Percentiles rank a stretch among this genome's conserved stretches.
Evolutionary conservation across 2,113 vertebrate genomes (phyloP).

Genomic region (Mellivora capensis): DNA sequence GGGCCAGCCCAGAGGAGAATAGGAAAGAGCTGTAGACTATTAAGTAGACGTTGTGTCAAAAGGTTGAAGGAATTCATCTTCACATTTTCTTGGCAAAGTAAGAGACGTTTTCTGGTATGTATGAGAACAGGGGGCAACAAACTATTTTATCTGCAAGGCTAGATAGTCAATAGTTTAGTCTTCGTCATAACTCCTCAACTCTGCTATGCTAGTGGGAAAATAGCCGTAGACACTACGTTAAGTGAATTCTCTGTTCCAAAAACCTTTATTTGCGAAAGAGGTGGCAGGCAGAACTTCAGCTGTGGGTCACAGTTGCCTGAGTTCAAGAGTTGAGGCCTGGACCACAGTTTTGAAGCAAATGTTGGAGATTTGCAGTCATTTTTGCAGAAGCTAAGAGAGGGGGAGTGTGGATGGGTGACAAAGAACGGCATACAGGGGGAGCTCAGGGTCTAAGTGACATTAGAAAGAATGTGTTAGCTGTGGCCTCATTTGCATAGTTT

Average conservation of each 20-base stretch:
- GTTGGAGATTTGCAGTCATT: not conserved
- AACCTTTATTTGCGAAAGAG: not conserved
- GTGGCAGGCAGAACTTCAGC: not conserved
- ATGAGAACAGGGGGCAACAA: not conserved
- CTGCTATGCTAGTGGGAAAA: not conserved
- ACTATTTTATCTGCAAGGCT: not conserved
- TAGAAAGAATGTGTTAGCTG: not conserved
- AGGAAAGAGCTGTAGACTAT: not conserved
- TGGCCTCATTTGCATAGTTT: not conserved
- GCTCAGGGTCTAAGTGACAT: not conserved
- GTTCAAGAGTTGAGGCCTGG: not conserved
- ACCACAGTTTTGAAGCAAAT: not conserved
- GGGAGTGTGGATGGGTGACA: not conserved
- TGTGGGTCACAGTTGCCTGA: rapidly evolving
- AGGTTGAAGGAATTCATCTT: not conserved
- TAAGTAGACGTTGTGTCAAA: not conserved
- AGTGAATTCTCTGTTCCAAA: not conserved
- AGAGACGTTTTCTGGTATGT: not conserved
- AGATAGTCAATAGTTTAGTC: not conserved
- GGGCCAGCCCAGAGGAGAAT: not conserved
- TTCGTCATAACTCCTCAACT: not conserved
- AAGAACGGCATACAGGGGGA: not conserved
- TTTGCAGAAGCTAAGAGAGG: not conserved
- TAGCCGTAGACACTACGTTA: not conserved
- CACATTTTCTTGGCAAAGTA: not conserved